Percentiles rank a stretch among this genome's conserved stretches.
phyloP scores from a whole-genome alignment of 2,797 vertebrate species.

The Naso thynnoides region DNA sequence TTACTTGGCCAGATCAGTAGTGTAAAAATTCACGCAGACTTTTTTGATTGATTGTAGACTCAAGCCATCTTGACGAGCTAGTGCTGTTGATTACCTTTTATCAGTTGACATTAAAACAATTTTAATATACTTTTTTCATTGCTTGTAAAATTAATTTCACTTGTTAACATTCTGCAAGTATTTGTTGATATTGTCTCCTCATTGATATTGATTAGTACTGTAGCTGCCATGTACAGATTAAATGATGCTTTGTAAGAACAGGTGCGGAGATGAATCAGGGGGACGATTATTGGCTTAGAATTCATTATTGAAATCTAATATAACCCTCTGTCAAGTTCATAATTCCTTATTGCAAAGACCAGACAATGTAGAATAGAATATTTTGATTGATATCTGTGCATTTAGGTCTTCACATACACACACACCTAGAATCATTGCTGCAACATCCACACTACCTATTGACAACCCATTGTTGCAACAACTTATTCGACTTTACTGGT shows the following conservation, averaged over 20 bases:
- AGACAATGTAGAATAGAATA: too few species aligned
- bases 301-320: slow-evolving; percentile 2
- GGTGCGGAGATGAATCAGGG: too few species aligned
- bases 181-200: background rate
- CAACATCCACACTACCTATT: background rate
- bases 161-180: background rate
- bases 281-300: too few species aligned
- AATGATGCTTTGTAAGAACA: background rate
- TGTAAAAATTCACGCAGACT: background rate
- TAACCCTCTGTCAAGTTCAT: background rate
- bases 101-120: too few species aligned
- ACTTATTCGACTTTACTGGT: background rate
- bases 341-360: background rate
- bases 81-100: too few species aligned
- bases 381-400: background rate
- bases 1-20: background rate
- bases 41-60: background rate
- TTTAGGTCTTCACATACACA: background rate
- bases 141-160: background rate
- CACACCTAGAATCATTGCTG: background rate
- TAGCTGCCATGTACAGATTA: background rate
- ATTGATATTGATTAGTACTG: background rate
- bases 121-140: background rate
- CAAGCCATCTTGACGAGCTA: background rate
- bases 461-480: background rate